These are phyloP conservation scores for Actenoides lindsayi DNA, from an alignment of 2,113 vertebrate genomes.

Conservation along the genomic window DNA sequence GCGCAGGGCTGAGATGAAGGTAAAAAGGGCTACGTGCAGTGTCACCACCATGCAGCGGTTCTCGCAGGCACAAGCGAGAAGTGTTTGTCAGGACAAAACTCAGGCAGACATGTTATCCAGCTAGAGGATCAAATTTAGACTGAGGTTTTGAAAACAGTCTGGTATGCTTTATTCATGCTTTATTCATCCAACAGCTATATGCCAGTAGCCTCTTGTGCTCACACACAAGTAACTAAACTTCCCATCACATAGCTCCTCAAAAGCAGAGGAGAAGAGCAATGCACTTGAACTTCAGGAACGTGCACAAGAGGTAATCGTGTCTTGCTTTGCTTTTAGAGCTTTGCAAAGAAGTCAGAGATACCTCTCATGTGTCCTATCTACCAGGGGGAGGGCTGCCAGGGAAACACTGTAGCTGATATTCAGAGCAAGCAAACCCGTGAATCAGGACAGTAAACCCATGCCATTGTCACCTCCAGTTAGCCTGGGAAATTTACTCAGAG, in stretches of 20 bases:
- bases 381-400: not conserved
- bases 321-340: not conserved
- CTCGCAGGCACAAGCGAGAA: not conserved
- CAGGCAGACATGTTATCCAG: not conserved
- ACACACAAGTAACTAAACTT: not conserved
- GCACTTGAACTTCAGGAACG: not conserved
- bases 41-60: rapidly evolving
- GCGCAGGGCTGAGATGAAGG: not conserved
- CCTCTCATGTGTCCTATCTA: not conserved
- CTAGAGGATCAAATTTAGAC: not conserved
- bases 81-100: not conserved
- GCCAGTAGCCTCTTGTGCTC: not conserved
- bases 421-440: not conserved
- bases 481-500: not conserved
- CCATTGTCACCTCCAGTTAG: not conserved
- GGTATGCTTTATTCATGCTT: not conserved
- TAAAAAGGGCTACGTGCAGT: not conserved
- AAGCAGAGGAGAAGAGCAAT: not conserved
- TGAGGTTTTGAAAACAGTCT: not conserved
- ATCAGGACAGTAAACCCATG: not conserved
- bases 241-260: not conserved
- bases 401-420: not conserved
- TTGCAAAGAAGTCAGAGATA: not conserved
- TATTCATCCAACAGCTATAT: not conserved
- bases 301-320: rapidly evolving